Evolutionary conservation across 2,797 vertebrate species (phyloP).

Genomic region (Octomys mimax): DNA sequence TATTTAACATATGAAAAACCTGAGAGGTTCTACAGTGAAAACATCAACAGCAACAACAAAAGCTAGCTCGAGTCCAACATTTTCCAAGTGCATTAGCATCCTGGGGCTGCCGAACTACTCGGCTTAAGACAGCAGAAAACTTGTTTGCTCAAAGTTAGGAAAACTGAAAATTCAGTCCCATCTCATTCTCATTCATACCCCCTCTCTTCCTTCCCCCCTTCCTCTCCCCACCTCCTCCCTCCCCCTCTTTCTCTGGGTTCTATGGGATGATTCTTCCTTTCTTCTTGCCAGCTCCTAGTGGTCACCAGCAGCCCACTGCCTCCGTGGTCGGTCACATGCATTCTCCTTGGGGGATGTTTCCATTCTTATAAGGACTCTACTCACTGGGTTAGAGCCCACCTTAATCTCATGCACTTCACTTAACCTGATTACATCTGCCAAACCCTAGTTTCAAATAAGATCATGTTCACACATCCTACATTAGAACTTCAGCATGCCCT

Average conservation of each 20-base stretch:
- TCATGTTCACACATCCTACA: neutral
- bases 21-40: conserved; percentile 1
- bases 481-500: neutral
- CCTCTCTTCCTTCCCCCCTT: neutral
- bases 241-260: neutral
- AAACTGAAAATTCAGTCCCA: neutral
- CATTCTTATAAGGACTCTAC: neutral
- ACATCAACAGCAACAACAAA: neutral
- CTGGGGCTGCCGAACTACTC: neutral
- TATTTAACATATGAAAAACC: conserved; percentile 24
- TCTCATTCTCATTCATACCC: neutral
- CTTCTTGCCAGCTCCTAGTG: neutral
- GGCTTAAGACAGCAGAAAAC: neutral
- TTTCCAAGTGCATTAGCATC: neutral
- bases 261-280: neutral
- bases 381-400: neutral
- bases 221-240: neutral
- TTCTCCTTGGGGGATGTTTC: neutral
- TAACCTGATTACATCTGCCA: neutral
- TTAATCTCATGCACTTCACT: neutral
- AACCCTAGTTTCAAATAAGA: neutral
- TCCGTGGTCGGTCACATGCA: neutral
- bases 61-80: neutral
- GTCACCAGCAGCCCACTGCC: neutral
- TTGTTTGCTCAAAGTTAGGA: conserved; percentile 16